Evolutionary conservation across 2,888 invertebrate species (phyloP), one percentile per base, ranked within the genome.

Genomic region (Geotrupes spiniger): DNA sequence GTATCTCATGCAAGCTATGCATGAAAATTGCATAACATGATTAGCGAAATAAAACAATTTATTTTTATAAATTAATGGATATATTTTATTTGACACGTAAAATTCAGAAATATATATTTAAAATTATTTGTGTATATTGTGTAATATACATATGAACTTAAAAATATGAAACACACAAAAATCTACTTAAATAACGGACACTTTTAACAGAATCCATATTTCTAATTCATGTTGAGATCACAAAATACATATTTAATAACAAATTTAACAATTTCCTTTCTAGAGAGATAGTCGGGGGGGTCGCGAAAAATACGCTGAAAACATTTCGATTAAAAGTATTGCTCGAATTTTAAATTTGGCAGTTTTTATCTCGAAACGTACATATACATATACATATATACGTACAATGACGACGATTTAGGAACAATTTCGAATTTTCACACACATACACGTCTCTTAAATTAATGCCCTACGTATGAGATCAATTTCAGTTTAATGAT

Each of bases 91-190:
- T 72, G 72, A 72, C 71, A 73, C 72, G 70, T 72, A 70, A 72
- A 71, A 69, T 72, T 72, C 69, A 70, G 72, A 72, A 72, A 71
- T 72, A 72, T 71, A 70, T 70, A 66, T 70, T 68, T 66, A 68
- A 66, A 68, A 69, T 69, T 66, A 68, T 69, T 67, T 68, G 66
- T 69, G 66, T 70, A 68, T 68, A 66, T 66, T 63, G 37, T 64
- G 62, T 67, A 65, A 69, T 65, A 63, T 67, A 68, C 66, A 63
- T 63, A 68, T 68, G 68, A 57, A 64, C 63, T 65, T 65, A 65
- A 65, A 63, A 63, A 59, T 64, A 63, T 64, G 60, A 62, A 58
- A 68, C 68, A 68, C 68, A 68, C 68, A 65, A 64, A 63, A 65
- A 63, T 64, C 60, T 69, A 66, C 53, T 56, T 59, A 57, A 56